Percentiles rank a stretch among this genome's conserved stretches.
These are phyloP conservation scores for Glyphotaelius pellucidus DNA, from an alignment of 2,888 invertebrate species.

Conservation along the genomic window DNA sequence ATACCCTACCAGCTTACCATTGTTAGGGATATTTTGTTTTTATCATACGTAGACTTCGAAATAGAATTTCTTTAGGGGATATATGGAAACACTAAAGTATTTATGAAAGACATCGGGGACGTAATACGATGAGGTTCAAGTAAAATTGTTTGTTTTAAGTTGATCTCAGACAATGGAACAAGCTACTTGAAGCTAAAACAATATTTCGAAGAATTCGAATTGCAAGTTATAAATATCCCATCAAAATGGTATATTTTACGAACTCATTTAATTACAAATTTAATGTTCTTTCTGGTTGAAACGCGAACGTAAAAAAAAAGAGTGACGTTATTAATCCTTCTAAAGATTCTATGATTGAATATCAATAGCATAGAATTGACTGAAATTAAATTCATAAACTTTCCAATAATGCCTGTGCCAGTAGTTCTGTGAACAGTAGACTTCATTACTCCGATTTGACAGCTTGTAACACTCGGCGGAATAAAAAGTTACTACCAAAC, in stretches of 20 bases:
- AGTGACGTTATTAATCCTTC: neutral
- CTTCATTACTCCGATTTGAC: no score
- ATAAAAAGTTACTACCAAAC: no score
- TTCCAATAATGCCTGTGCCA: no score
- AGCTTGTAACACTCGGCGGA: no score
- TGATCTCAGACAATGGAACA: neutral
- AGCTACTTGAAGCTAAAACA: neutral
- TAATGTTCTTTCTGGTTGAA: neutral
- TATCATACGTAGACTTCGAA: constrained; percentile 9
- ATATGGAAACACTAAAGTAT: constrained; percentile 27
- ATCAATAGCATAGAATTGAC: neutral
- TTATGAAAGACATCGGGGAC: constrained; percentile 12
- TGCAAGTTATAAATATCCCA: no score
- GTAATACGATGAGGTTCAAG: neutral
- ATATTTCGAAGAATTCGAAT: neutral
- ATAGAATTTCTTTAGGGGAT: constrained; percentile 34
- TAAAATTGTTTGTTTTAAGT: neutral
- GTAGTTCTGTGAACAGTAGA: no score
- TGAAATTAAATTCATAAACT: neutral
- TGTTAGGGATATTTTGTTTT: constrained; percentile 29
- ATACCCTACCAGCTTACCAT: constrained; percentile 44
- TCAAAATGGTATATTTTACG: no score
- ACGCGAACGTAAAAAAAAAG: neutral
- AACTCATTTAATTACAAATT: neutral
- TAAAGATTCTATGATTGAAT: neutral